phyloP scores from a whole-genome alignment of 2,888 invertebrate species.

The Pedicia rivosa region DNA sequence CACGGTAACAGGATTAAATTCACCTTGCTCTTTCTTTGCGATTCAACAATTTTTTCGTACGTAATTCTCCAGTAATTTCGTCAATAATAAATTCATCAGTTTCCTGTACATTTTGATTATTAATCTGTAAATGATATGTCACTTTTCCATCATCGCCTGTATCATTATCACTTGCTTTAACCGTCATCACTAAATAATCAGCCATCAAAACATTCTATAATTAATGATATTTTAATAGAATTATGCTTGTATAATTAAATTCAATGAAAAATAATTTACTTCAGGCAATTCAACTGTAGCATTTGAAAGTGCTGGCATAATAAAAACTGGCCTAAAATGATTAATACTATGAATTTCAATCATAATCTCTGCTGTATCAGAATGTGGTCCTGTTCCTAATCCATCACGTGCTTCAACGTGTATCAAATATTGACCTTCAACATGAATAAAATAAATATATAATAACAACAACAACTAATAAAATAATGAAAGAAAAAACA shows the following conservation, averaged over 20 bases:
- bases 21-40: slow-evolving; percentile 48
- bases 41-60: slow-evolving; percentile 63
- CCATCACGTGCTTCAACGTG: slow-evolving; percentile 64
- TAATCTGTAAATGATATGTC: slow-evolving; percentile 61
- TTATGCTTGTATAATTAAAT: slow-evolving; percentile 4
- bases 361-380: slow-evolving; percentile 52
- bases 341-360: slow-evolving; percentile 67
- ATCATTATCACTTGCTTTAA: slow-evolving; percentile 69
- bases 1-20: no score
- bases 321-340: slow-evolving; percentile 65
- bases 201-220: slow-evolving; percentile 54
- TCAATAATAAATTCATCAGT: slow-evolving; percentile 73
- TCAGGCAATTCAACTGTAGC: slow-evolving; percentile 69
- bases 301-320: slow-evolving; percentile 58
- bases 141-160: slow-evolving; percentile 69
- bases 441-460: neutral
- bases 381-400: slow-evolving; percentile 45
- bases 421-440: slow-evolving; percentile 35
- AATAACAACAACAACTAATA: neutral
- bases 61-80: slow-evolving; percentile 59
- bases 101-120: slow-evolving; percentile 55
- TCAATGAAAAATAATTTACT: slow-evolving; percentile 31
- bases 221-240: slow-evolving; percentile 1
- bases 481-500: neutral
- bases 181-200: slow-evolving; percentile 61